Evolutionary conservation across 2,888 invertebrate species (phyloP).

Genomic region (Mythimna pallens): DNA sequence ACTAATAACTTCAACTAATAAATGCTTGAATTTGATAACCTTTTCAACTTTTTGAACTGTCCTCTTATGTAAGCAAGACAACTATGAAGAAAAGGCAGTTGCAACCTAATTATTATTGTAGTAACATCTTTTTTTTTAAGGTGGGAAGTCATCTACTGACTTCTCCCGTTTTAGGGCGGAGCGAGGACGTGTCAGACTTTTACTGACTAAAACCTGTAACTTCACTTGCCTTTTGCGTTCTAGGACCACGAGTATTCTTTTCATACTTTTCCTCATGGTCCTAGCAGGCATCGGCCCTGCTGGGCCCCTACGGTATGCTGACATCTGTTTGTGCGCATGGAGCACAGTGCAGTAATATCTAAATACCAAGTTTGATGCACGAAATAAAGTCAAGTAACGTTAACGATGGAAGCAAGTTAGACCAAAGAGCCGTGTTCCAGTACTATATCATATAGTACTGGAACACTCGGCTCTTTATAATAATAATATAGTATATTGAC

Average conservation of each 20-base stretch:
- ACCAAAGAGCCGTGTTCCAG: neutral
- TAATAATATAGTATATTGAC: neutral
- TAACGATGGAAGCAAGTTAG: neutral
- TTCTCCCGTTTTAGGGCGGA: too few species aligned
- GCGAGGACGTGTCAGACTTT: too few species aligned
- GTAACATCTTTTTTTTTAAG: too few species aligned
- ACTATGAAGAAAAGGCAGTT: conserved; percentile 1
- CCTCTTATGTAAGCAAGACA: neutral
- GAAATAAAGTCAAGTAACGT: neutral
- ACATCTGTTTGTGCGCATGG: too few species aligned
- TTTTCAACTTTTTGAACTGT: conserved; percentile 17
- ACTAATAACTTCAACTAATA: neutral
- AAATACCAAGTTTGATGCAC: neutral
- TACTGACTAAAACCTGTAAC: too few species aligned
- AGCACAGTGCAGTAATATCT: neutral
- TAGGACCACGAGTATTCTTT: too few species aligned
- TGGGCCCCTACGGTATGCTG: too few species aligned
- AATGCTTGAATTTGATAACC: conserved; percentile 18
- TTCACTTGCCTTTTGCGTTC: too few species aligned
- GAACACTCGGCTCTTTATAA: too few species aligned
- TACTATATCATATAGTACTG: neutral
- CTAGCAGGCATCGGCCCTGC: too few species aligned
- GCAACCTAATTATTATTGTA: neutral
- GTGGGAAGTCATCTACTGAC: too few species aligned
- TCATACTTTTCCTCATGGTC: too few species aligned